Evolutionary conservation across 1,140 invertebrate genomes (phyloP).

Genomic region (Diprion similis): DNA sequence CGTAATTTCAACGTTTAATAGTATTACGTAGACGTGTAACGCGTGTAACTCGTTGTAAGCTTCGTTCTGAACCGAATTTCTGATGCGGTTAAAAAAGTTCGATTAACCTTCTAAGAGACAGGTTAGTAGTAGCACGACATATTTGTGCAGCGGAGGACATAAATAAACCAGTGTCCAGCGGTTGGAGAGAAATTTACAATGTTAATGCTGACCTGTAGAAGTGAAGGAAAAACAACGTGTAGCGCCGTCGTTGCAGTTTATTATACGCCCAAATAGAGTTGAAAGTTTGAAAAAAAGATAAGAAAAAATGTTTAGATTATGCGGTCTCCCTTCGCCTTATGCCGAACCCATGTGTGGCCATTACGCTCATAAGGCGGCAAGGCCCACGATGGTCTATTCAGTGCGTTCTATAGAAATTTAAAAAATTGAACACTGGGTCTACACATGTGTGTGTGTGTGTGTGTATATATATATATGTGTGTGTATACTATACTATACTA

Average conservation of each 20-base stretch:
- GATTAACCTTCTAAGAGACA: background rate
- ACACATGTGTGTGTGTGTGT: too few relatives aligned
- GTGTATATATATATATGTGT: too few relatives aligned
- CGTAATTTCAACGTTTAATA: too few relatives aligned
- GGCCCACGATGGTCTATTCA: background rate
- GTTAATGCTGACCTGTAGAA: constrained; percentile 1
- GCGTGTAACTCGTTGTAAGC: too few relatives aligned
- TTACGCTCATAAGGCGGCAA: background rate
- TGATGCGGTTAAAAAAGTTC: too few relatives aligned
- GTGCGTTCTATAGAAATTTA: background rate
- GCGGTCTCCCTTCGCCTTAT: background rate
- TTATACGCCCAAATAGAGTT: background rate
- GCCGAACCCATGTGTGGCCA: background rate
- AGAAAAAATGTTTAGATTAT: background rate
- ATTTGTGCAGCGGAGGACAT: background rate
- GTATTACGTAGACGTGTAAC: too few relatives aligned
- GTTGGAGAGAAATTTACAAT: background rate
- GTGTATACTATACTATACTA: too few relatives aligned
- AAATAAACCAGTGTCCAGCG: background rate
- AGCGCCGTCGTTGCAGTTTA: background rate
- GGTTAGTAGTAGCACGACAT: background rate
- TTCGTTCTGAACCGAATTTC: too few relatives aligned
- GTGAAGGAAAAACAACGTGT: background rate
- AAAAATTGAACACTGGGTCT: background rate
- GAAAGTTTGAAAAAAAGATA: too few relatives aligned